phyloP scores from a whole-genome alignment of 2,797 vertebrate genomes.

The Babyrousa celebensis region DNA sequence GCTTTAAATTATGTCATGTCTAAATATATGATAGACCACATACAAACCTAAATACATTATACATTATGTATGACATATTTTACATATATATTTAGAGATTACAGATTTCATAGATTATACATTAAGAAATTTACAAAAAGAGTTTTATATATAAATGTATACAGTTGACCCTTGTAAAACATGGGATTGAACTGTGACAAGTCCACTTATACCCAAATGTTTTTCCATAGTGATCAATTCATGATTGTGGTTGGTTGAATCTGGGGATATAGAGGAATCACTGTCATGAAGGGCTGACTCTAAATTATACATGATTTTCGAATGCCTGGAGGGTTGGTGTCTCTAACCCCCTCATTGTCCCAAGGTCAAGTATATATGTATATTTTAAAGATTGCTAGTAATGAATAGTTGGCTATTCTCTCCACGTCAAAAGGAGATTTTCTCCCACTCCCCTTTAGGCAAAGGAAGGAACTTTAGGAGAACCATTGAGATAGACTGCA shows the following conservation, averaged over 20 bases:
- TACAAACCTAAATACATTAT: background rate
- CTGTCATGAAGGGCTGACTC: background rate
- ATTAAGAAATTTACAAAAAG: background rate
- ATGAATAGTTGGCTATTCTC: background rate
- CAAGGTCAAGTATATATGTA: no score
- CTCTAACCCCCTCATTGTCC: no score
- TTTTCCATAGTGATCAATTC: background rate
- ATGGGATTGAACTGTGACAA: background rate
- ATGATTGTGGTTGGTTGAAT: background rate
- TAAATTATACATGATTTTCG: background rate
- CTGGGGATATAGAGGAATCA: background rate
- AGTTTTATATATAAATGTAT: background rate
- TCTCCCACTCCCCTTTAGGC: background rate
- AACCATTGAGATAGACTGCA: background rate
- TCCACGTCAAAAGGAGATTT: background rate
- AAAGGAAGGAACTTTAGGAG: background rate
- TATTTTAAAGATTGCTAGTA: background rate
- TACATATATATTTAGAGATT: background rate
- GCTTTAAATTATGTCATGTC: background rate
- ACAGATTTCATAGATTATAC: background rate
- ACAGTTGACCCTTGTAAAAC: background rate
- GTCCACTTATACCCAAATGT: background rate
- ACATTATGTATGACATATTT: background rate
- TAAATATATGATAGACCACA: background rate
- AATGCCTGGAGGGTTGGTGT: no score